Conservation (phyloP, 1,140 invertebrate species). For the Asobara japonica region DNA sequence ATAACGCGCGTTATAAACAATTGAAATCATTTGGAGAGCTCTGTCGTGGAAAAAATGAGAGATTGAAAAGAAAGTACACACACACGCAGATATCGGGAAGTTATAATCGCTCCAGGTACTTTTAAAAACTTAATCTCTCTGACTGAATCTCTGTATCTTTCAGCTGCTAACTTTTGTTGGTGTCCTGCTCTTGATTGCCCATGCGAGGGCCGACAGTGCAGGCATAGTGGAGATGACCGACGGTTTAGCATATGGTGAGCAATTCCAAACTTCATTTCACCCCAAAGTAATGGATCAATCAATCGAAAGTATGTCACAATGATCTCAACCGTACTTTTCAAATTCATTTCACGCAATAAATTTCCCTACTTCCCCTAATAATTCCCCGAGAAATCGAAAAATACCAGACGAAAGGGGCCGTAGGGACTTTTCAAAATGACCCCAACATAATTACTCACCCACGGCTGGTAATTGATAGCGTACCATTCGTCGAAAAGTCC, state of each 20-base stretch:
- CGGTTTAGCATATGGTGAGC: conserved; percentile 58
- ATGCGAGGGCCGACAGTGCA: conserved; percentile 50
- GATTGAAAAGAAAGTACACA: too few species aligned
- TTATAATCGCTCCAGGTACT: conserved; percentile 4
- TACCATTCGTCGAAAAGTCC: not conserved
- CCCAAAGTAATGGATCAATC: too few species aligned
- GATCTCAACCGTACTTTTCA: not conserved
- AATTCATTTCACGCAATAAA: not conserved
- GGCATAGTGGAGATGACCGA: conserved; percentile 54
- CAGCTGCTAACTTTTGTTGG: conserved; percentile 32
- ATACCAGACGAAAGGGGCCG: too few species aligned
- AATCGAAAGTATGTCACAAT: too few species aligned
- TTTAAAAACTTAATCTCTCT: conserved; percentile 5
- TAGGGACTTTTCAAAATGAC: too few species aligned
- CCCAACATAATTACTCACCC: not conserved
- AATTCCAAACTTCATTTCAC: not conserved
- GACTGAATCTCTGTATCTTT: not conserved
- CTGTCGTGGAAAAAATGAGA: too few species aligned
- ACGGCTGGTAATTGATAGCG: conserved; percentile 24
- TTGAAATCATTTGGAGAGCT: too few species aligned
- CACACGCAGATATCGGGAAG: too few species aligned
- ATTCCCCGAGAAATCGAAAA: too few species aligned
- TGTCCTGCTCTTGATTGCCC: conserved; percentile 12
- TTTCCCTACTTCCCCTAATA: too few species aligned
- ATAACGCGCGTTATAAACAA: too few species aligned